These are phyloP conservation scores for Keiferia lycopersicella DNA, from an alignment of 2,888 invertebrate genomes.

Conservation along the genomic window DNA sequence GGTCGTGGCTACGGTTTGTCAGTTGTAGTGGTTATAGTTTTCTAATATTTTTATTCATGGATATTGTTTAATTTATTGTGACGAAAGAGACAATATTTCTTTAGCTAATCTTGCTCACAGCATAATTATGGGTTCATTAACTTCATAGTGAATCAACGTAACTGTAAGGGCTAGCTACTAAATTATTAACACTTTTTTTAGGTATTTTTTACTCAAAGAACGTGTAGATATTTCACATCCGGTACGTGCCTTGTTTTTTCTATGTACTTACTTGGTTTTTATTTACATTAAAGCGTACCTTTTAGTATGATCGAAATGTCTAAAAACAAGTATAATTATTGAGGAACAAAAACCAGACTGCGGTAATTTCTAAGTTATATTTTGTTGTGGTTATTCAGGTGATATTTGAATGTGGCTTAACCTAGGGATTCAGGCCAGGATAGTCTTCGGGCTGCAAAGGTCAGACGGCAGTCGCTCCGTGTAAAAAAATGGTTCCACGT, in stretches of 20 bases:
- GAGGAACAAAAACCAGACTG: too few species aligned
- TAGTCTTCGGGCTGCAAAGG: too few species aligned
- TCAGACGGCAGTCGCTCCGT: too few species aligned
- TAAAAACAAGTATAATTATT: too few species aligned
- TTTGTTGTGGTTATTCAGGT: too few species aligned
- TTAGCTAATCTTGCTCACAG: neutral
- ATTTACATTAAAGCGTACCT: neutral
- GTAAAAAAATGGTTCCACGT: too few species aligned
- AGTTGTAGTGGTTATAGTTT: neutral
- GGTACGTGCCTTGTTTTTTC: neutral
- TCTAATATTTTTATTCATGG: neutral
- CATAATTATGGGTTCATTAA: conserved; percentile 2
- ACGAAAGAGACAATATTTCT: too few species aligned
- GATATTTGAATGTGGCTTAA: too few species aligned
- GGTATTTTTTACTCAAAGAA: neutral
- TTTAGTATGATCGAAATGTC: neutral
- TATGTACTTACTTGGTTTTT: too few species aligned
- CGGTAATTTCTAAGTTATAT: too few species aligned
- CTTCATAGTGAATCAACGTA: neutral
- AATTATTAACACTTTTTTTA: neutral
- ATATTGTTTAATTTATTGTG: neutral
- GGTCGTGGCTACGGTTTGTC: neutral
- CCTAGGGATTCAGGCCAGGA: too few species aligned
- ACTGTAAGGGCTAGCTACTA: neutral
- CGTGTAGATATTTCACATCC: neutral